phyloP scores from a whole-genome alignment of 2,888 invertebrate genomes.

The Drosophila nr. perissopoda region DNA sequence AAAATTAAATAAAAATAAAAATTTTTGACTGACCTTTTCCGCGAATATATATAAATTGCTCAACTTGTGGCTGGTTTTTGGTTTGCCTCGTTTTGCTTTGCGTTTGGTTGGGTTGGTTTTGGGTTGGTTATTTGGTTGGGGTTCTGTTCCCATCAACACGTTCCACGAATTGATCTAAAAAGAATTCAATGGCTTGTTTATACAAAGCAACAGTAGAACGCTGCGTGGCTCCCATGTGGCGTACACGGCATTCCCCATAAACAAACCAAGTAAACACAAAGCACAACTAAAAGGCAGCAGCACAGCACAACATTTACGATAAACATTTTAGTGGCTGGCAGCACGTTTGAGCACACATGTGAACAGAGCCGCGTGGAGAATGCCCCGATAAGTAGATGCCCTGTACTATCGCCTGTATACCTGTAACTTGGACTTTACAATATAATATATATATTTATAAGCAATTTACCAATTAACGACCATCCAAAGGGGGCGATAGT shows the following conservation, averaged over 20 bases:
- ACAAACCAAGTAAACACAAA: constrained; percentile 43
- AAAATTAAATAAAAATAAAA: constrained; percentile 5
- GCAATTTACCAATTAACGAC: background rate
- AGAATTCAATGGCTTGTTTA: constrained; percentile 56
- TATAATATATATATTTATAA: background rate
- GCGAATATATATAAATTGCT: constrained; percentile 34
- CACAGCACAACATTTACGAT: constrained; percentile 62
- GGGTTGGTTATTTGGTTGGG: background rate
- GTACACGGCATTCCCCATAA: constrained; percentile 57
- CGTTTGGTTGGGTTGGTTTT: background rate
- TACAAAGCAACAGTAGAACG: constrained; percentile 15
- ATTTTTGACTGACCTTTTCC: constrained; percentile 59
- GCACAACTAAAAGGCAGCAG: constrained; percentile 43
- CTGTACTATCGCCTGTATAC: constrained; percentile 4
- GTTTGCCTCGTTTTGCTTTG: background rate
- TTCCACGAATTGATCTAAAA: constrained; percentile 50
- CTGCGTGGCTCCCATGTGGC: constrained; percentile 55
- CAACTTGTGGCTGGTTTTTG: constrained; percentile 6
- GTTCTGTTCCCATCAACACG: constrained; percentile 21
- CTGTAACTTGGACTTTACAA: background rate
- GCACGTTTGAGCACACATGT: constrained; percentile 37
- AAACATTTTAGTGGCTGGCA: constrained; percentile 66
- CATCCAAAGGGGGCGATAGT: background rate
- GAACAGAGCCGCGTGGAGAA: background rate
- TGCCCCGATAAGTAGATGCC: constrained; percentile 3